Base-by-base conservation (phyloP, 1,140 invertebrate genomes). In the Listronotus bonariensis region DNA sequence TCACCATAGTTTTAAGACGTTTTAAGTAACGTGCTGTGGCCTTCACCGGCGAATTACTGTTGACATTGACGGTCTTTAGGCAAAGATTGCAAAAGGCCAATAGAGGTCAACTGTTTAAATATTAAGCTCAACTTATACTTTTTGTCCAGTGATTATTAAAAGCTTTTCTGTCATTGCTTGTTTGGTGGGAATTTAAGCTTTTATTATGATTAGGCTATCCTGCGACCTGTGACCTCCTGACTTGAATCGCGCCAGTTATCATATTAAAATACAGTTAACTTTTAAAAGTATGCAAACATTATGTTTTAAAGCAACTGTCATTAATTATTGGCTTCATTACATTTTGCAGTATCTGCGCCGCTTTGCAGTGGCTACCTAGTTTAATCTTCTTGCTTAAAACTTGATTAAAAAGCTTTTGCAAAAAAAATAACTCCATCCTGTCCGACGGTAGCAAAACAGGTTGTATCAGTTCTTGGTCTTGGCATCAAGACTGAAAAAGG, bases 41-140 rank as follows among this genome's bases (percentile, higher is more conserved):
- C 76, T 77, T 77, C 76, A 75, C 74, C 73, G 74, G 72, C 71
- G 68, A 75, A 58, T 75, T 75, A 74, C 71, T 76, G 74, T 77
- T 77, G 76, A 77, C 74, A 77, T 77, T 77, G 76, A 77, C 72
- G 73, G 72, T 74, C 73, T 74, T 68, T 76, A 73, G 70, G 71
- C 74, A 74, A 77, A 77, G 76, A 75, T 74, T 76, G 73, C 74
- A 75, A 77, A 77, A 76, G 74, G 76, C 76, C 72, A 73, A 55
- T 72, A 75, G 73, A 74, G 76, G 74, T 77, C 74, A 77, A 74
- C 70, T 75, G 69, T 75, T 72, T 54, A 72, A 73, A 72, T 70
- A 64, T 72, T 61, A 66, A 72, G 45, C 66, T 63, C 41, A 69
- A 68, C 59, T 68, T 38, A 41, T 64, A 56, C 59, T 49, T 38